Percentiles rank a stretch among this genome's conserved stretches.
phyloP scores from a whole-genome alignment of 2,888 invertebrate genomes.

The Agriotes lineatus region DNA sequence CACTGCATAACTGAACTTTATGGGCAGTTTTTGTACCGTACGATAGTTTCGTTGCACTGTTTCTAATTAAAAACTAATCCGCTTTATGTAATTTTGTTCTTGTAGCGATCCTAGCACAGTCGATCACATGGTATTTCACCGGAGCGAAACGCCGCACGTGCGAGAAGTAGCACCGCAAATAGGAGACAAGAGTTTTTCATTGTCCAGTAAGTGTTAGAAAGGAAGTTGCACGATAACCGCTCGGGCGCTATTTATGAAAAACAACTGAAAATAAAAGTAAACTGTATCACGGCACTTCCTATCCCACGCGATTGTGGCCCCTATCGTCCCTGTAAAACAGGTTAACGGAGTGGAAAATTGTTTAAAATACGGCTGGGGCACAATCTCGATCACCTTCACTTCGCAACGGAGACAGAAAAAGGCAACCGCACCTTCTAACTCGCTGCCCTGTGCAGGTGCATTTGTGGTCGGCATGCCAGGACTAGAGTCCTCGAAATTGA shows the following conservation, averaged over 20 bases:
- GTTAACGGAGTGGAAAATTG: slow-evolving; percentile 38
- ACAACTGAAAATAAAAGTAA: slow-evolving; percentile 41
- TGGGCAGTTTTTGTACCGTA: too few species aligned
- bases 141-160: slow-evolving; percentile 12
- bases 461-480: neutral
- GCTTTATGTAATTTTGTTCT: too few species aligned
- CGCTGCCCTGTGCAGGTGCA: slow-evolving; percentile 31
- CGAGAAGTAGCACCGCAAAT: slow-evolving; percentile 1
- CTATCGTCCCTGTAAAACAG: slow-evolving; percentile 32
- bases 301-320: slow-evolving; percentile 35
- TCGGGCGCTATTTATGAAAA: slow-evolving; percentile 37
- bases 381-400: slow-evolving; percentile 57
- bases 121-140: too few species aligned
- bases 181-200: slow-evolving; percentile 20
- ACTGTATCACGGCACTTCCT: slow-evolving; percentile 36
- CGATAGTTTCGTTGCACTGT: too few species aligned
- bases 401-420: slow-evolving; percentile 43
- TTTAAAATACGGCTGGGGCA: slow-evolving; percentile 41
- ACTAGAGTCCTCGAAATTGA: neutral
- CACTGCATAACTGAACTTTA: too few species aligned
- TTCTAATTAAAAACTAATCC: too few species aligned
- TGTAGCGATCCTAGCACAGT: too few species aligned
- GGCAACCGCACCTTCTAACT: slow-evolving; percentile 39
- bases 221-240: slow-evolving; percentile 30
- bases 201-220: slow-evolving; percentile 35